These are phyloP conservation scores for Phrynocephalus vlangalii DNA, from an alignment of 2,797 vertebrate species.

Conservation along the genomic window DNA sequence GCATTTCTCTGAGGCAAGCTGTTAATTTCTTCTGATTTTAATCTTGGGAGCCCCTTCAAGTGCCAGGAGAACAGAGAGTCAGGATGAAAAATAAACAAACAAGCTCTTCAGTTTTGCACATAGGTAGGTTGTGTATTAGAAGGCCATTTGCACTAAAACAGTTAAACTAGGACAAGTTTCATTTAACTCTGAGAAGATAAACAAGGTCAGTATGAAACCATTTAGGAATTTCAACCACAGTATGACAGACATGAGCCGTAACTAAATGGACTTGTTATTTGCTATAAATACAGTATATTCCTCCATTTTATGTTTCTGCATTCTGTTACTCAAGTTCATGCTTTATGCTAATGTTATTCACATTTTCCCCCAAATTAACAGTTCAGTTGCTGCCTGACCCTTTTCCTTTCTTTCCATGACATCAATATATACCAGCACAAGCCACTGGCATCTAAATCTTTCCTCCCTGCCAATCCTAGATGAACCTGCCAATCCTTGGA, in stretches of 20 bases:
- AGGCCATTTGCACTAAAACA: not conserved
- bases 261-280: not conserved
- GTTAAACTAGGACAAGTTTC: not conserved
- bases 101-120: not conserved
- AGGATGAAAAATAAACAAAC: no score
- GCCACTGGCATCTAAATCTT: no score
- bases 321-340: not conserved
- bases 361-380: not conserved
- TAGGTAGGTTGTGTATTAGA: not conserved
- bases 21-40: no score
- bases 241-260: not conserved
- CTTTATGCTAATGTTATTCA: not conserved
- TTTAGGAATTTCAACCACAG: not conserved
- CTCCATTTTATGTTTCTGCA: not conserved
- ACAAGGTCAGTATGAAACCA: not conserved
- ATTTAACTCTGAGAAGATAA: not conserved
- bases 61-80: not conserved
- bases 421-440: not conserved
- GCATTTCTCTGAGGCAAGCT: not conserved
- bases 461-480: not conserved
- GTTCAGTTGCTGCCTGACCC: not conserved
- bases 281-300: not conserved
- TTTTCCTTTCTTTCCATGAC: not conserved
- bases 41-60: no score
- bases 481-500: not conserved